These are phyloP conservation scores for Girardia tigrina DNA, from an alignment of 2,888 invertebrate genomes.

Conservation along the genomic window DNA sequence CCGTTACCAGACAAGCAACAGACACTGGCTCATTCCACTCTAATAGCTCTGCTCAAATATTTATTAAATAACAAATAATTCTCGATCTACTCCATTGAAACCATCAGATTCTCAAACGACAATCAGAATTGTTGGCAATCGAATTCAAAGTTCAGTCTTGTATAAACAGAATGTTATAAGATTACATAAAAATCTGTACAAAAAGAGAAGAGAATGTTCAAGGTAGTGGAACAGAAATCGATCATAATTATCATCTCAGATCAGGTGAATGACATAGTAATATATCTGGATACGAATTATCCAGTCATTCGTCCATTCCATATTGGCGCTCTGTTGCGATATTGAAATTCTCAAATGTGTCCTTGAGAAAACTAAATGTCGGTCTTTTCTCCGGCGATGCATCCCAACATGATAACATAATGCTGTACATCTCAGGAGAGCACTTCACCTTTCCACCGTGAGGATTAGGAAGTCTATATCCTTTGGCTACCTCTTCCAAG, in stretches of 20 bases:
- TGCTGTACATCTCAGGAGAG: slow-evolving; percentile 80
- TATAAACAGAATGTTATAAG: too few species aligned
- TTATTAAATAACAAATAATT: too few species aligned
- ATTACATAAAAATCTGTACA: too few species aligned
- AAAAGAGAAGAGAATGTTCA: not conserved
- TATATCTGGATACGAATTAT: too few species aligned
- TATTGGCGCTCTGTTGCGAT: slow-evolving; percentile 42
- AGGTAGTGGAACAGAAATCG: not conserved
- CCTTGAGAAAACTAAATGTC: slow-evolving; percentile 70
- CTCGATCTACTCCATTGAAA: too few species aligned
- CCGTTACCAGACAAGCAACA: too few species aligned
- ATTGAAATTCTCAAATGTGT: slow-evolving; percentile 48
- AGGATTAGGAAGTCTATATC: slow-evolving; percentile 92
- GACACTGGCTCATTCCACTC: too few species aligned
- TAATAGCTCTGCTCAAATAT: too few species aligned
- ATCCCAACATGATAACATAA: slow-evolving; percentile 92
- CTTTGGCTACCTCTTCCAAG: slow-evolving; percentile 82
- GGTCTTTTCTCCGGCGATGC: slow-evolving; percentile 76
- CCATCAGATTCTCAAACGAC: too few species aligned
- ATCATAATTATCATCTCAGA: not conserved
- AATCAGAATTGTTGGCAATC: too few species aligned
- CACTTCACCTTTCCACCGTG: slow-evolving; percentile 53
- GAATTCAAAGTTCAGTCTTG: too few species aligned
- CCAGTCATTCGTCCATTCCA: not conserved
- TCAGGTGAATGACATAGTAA: too few species aligned